A percentile compares a stretch with the other conserved stretches of the same genome.
phyloP scores from a whole-genome alignment of 2,888 invertebrate genomes.

The Ophion ventricosus region DNA sequence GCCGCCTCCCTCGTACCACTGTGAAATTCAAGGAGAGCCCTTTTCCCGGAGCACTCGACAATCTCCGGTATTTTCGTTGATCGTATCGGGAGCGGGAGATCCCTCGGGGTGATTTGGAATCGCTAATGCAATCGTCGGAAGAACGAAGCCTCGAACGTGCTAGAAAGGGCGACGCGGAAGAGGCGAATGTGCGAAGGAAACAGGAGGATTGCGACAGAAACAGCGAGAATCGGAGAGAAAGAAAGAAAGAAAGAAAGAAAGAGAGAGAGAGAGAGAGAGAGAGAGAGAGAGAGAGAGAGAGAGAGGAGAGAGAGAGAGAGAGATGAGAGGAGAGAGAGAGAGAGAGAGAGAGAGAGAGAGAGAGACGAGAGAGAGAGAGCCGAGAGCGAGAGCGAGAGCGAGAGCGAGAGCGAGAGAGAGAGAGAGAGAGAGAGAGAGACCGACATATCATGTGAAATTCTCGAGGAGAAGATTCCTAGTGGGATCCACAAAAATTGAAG shows the following conservation, averaged over 20 bases:
- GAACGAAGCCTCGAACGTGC: slow-evolving; percentile 56
- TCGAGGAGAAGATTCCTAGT: not conserved
- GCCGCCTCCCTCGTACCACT: not conserved
- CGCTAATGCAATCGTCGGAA: slow-evolving; percentile 64
- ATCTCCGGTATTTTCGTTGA: slow-evolving; percentile 69
- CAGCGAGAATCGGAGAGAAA: slow-evolving; percentile 46
- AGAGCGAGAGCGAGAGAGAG: not conserved
- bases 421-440: not conserved
- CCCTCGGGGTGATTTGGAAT: slow-evolving; percentile 62
- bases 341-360: not conserved
- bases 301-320: slow-evolving; percentile 24
- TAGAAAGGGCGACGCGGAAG: slow-evolving; percentile 57
- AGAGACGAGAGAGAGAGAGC: slow-evolving; percentile 25
- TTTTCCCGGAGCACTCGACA: slow-evolving; percentile 62
- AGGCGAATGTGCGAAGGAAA: slow-evolving; percentile 71
- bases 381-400: slow-evolving; percentile 17
- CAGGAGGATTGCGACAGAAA: slow-evolving; percentile 7
- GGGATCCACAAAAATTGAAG: slow-evolving; percentile 9
- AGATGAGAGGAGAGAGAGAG: not conserved
- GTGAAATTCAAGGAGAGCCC: slow-evolving; percentile 43
- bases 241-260: slow-evolving; percentile 30
- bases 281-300: slow-evolving; percentile 19
- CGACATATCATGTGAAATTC: not conserved
- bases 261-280: slow-evolving; percentile 28
- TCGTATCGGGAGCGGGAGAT: slow-evolving; percentile 56